phyloP scores from a whole-genome alignment of 1,140 invertebrate species.

The Atta colombica region DNA sequence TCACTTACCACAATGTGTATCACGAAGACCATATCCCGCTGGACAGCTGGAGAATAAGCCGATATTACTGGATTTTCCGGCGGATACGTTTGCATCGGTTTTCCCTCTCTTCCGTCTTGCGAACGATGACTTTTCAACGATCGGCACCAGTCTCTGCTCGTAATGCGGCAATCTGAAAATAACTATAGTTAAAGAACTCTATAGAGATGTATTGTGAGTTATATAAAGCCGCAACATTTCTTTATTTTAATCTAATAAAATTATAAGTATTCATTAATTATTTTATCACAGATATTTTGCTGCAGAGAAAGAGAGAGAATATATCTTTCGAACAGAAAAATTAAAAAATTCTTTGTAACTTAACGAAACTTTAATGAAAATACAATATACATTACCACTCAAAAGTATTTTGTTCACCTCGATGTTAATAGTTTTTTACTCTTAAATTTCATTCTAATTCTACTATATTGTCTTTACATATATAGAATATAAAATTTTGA shows the following conservation, averaged over 20 bases:
- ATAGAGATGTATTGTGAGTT: conserved; percentile 79
- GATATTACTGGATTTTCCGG: conserved; percentile 62
- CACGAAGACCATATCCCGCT: conserved; percentile 80
- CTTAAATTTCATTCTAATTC: no score
- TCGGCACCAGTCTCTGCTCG: conserved; percentile 78
- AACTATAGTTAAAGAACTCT: conserved; percentile 83
- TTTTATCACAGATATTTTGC: not conserved
- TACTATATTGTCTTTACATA: no score
- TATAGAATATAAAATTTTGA: no score
- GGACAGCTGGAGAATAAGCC: conserved; percentile 80
- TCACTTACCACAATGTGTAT: conserved; percentile 79
- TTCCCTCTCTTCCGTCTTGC: conserved; percentile 70
- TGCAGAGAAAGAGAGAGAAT: not conserved
- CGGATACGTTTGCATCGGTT: not conserved
- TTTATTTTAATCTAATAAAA: conserved; percentile 41
- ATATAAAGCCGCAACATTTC: conserved; percentile 60
- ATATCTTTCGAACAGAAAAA: not conserved
- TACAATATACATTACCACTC: no score
- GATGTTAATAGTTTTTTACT: no score
- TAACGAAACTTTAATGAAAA: not conserved
- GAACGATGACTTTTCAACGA: conserved; percentile 64
- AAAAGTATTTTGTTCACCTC: no score
- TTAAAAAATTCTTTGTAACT: not conserved
- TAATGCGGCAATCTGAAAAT: conserved; percentile 82
- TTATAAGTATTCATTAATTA: not conserved